These are phyloP conservation scores for Melanaphis sacchari DNA, from an alignment of 1,140 invertebrate species.

Conservation along the genomic window DNA sequence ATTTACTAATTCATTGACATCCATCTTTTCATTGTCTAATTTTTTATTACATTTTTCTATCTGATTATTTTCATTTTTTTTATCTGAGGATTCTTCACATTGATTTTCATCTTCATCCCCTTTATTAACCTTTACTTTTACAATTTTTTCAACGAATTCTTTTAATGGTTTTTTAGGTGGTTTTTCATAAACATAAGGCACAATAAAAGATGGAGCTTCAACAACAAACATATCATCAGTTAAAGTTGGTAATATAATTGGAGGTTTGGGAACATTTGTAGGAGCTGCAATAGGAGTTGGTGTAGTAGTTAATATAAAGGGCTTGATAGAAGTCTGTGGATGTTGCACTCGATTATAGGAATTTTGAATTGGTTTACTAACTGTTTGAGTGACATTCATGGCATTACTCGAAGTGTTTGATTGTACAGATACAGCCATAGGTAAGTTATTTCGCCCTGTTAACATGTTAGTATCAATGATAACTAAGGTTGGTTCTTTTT, in stretches of 20 bases:
- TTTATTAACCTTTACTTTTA: slow-evolving; percentile 64
- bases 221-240: slow-evolving; percentile 91
- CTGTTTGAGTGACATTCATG: slow-evolving; percentile 61
- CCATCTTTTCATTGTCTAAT: slow-evolving; percentile 62
- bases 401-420: slow-evolving; percentile 17
- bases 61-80: slow-evolving; percentile 63
- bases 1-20: slow-evolving; percentile 65
- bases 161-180: slow-evolving; percentile 79
- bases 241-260: slow-evolving; percentile 75
- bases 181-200: slow-evolving; percentile 92
- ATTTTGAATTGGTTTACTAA: slow-evolving; percentile 62
- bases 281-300: slow-evolving; percentile 59
- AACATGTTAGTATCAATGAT: slow-evolving; percentile 81
- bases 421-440: slow-evolving; percentile 64
- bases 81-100: slow-evolving; percentile 59
- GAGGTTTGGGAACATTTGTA: slow-evolving; percentile 61
- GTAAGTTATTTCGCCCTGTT: slow-evolving; percentile 70
- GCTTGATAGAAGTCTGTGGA: slow-evolving; percentile 58
- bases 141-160: slow-evolving; percentile 75
- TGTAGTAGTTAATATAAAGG: slow-evolving; percentile 61
- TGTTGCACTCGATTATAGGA: slow-evolving; percentile 59
- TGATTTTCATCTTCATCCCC: slow-evolving; percentile 63
- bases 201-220: slow-evolving; percentile 89
- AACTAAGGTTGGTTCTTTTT: slow-evolving; percentile 78
- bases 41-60: slow-evolving; percentile 64